Conservation (phyloP, 1,140 invertebrate species). For the Rhizoglyphus robini region DNA sequence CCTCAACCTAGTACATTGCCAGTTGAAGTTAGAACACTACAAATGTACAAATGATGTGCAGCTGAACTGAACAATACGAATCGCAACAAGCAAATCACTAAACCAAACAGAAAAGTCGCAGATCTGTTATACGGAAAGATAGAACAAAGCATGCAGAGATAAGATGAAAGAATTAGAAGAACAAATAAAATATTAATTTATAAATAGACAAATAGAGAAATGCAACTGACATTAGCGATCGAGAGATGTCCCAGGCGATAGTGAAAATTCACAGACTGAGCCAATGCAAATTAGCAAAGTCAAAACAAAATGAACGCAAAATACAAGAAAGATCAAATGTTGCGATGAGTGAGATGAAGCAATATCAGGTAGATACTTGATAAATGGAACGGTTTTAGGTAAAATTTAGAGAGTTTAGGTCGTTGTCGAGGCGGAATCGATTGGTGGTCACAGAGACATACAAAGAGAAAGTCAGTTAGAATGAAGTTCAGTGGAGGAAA, state of each 20-base stretch:
- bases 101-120: too few relatives aligned
- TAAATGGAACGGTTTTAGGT: conserved; percentile 48
- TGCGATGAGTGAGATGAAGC: not conserved
- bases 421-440: not conserved
- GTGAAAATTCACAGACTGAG: not conserved
- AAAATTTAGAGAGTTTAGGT: conserved; percentile 24
- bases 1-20: not conserved
- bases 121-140: not conserved
- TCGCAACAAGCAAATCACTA: too few relatives aligned
- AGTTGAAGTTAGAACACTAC: not conserved
- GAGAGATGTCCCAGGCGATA: too few relatives aligned
- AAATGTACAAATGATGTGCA: conserved; percentile 8
- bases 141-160: not conserved
- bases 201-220: too few relatives aligned
- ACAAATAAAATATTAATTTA: too few relatives aligned
- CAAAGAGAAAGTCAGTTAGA: conserved; percentile 15
- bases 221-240: too few relatives aligned
- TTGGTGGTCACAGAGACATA: not conserved
- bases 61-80: not conserved
- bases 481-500: not conserved
- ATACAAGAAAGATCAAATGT: conserved; percentile 2
- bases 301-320: too few relatives aligned
- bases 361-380: not conserved
- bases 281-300: too few relatives aligned
- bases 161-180: too few relatives aligned